A percentile compares a stretch with the other conserved stretches of the same genome.
Conservation (phyloP, 2,797 vertebrate genomes). For the Dromococcyx pavoninus region DNA sequence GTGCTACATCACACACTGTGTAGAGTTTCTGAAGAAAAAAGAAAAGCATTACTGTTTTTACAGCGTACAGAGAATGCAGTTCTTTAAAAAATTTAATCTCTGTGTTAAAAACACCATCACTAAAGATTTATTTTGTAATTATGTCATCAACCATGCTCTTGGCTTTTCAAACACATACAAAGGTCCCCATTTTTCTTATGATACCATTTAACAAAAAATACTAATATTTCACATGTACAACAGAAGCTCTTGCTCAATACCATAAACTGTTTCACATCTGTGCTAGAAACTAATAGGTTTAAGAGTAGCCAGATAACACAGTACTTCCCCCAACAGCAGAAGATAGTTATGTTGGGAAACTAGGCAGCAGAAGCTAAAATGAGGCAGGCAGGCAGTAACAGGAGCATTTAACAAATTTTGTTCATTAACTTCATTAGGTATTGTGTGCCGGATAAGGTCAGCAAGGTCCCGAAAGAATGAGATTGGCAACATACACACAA, state of each 20-base stretch:
- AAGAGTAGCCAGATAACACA: not conserved
- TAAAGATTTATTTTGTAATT: not conserved
- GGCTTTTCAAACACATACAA: not conserved
- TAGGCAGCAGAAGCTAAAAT: not conserved
- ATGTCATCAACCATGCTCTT: not conserved
- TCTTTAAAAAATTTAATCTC: not conserved
- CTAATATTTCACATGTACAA: not conserved
- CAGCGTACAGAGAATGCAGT: not conserved
- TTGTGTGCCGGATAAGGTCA: not conserved
- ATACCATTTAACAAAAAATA: not conserved
- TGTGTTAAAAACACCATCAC: not conserved
- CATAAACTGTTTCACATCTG: not conserved
- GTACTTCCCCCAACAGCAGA: not conserved
- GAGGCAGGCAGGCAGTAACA: not conserved
- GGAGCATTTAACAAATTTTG: not conserved
- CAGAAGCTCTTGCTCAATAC: not conserved
- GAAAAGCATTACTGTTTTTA: not conserved
- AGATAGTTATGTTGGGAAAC: not conserved
- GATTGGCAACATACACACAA: not conserved
- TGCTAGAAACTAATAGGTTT: not conserved
- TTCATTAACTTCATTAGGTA: not conserved
- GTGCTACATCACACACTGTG: constrained; percentile 94
- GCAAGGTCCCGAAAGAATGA: not conserved
- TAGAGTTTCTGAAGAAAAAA: constrained; percentile 89
- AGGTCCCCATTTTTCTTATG: not conserved